phyloP scores from a whole-genome alignment of 2,888 invertebrate genomes.

The Limenitis arthemis region DNA sequence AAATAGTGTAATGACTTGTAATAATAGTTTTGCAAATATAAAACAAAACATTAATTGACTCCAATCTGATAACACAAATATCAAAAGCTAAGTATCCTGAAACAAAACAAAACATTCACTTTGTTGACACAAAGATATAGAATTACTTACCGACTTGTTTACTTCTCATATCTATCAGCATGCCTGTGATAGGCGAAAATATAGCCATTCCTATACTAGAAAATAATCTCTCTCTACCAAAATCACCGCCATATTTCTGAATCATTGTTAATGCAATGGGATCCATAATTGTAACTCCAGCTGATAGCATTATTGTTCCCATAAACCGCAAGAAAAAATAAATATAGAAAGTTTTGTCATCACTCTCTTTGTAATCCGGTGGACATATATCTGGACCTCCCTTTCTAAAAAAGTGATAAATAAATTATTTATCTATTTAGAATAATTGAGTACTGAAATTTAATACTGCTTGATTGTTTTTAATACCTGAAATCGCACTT shows the following conservation, averaged over 20 bases:
- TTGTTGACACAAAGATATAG: slow-evolving; percentile 60
- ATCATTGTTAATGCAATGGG: slow-evolving; percentile 90
- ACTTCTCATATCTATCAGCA: slow-evolving; percentile 81
- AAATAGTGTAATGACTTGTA: too few species aligned
- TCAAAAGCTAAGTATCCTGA: neutral
- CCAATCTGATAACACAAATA: too few species aligned
- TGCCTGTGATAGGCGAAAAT: slow-evolving; percentile 85
- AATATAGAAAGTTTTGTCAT: slow-evolving; percentile 85
- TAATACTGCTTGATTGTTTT: slow-evolving; percentile 5
- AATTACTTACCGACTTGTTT: slow-evolving; percentile 68
- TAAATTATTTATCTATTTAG: slow-evolving; percentile 15
- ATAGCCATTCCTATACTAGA: slow-evolving; percentile 88
- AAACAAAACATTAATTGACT: too few species aligned
- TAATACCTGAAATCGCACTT: slow-evolving; percentile 79
- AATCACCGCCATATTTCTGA: slow-evolving; percentile 86
- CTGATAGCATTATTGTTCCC: slow-evolving; percentile 86
- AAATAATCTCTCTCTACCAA: slow-evolving; percentile 84
- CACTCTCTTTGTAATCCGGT: slow-evolving; percentile 84
- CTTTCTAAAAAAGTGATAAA: slow-evolving; percentile 54
- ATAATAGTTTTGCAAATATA: too few species aligned
- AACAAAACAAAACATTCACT: neutral
- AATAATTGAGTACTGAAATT: slow-evolving; percentile 7
- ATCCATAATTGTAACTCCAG: slow-evolving; percentile 91
- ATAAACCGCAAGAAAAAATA: slow-evolving; percentile 86
- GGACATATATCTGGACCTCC: slow-evolving; percentile 86